These are phyloP conservation scores for Scaptomyza caliginosa DNA, from an alignment of 2,888 invertebrate genomes.

Conservation along the genomic window DNA sequence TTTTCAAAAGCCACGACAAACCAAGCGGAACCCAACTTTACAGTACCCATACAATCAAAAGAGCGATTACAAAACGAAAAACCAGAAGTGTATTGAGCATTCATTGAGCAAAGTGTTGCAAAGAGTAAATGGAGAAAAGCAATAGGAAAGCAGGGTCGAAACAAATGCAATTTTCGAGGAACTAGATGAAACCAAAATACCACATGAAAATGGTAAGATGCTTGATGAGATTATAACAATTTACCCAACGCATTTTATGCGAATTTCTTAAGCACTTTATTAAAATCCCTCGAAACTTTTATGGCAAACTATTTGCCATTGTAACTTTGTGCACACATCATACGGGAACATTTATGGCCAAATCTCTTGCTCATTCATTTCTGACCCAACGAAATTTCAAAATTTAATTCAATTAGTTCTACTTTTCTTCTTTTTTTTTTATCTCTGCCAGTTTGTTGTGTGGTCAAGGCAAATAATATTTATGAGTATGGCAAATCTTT, in stretches of 20 bases:
- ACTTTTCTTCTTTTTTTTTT: slow-evolving; percentile 17
- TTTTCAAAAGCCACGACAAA: slow-evolving; percentile 13
- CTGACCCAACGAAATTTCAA: slow-evolving; percentile 51
- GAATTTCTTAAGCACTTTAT: no score
- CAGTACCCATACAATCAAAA: slow-evolving; percentile 11
- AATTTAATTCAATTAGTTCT: slow-evolving; percentile 69
- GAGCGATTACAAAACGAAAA: neutral
- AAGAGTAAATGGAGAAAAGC: no score
- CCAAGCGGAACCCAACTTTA: slow-evolving; percentile 20
- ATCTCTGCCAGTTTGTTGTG: slow-evolving; percentile 1
- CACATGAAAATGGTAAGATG: no score
- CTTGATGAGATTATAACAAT: no score
- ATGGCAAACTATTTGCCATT: neutral
- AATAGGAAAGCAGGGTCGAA: no score
- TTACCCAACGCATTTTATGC: no score
- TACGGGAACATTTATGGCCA: neutral
- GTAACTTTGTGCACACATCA: neutral
- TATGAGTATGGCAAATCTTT: slow-evolving; percentile 52
- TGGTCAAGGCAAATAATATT: slow-evolving; percentile 10
- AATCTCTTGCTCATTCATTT: slow-evolving; percentile 9
- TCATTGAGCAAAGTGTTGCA: no score
- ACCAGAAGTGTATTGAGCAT: neutral
- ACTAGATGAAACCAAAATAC: no score
- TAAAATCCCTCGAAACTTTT: no score
- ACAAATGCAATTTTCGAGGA: no score